Evolutionary conservation across 2,888 invertebrate species (phyloP), one percentile per base, ranked within the genome.

Genomic region (Meteorus cinctellus): DNA sequence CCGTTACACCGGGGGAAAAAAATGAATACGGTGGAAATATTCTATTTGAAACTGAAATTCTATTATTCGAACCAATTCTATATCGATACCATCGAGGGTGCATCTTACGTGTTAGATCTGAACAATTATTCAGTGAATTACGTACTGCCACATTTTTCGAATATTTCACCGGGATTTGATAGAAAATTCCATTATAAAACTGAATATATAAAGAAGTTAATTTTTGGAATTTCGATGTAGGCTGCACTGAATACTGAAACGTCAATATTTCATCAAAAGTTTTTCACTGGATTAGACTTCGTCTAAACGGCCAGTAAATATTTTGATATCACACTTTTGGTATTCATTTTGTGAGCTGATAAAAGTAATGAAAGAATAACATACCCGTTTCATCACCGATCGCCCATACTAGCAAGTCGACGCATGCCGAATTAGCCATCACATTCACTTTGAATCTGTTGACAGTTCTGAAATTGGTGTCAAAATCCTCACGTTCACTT

Each of bases 371-470:
- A 76, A 36, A 8, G 27, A 59, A 76, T 45, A 27, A 77, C 89
- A 91, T 89, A 97, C 98, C 97, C 86, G 96, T 96, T 91, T 98
- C 98, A 89, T 98, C 98, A 0, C 96, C 95, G 81, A 98, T 97
- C 0, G 98, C 98, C 99, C 99, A 99, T 41, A 99, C 98, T 1
- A 99, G 92, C 8, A 99, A 92, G 90, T 99, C 98, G 0, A 99
- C 97, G 87, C 98, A 99, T 0, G 98, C 98, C 0, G 98, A 97
- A 90, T 98, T 98, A 0, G 98, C 97, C 94, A 97, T 97, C 0
- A 98, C 97, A 86, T 97, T 97, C 51, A 98, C 94, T 91, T 97
- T 97, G 88, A 97, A 97, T 88, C 96, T 96, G 90, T 97, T 96
- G 2, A 97, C 95, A 0, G 95, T 93, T 1, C 94, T 93, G 84